Evolutionary conservation across 2,888 invertebrate species (phyloP).

Genomic region (Andrena dorsata): DNA sequence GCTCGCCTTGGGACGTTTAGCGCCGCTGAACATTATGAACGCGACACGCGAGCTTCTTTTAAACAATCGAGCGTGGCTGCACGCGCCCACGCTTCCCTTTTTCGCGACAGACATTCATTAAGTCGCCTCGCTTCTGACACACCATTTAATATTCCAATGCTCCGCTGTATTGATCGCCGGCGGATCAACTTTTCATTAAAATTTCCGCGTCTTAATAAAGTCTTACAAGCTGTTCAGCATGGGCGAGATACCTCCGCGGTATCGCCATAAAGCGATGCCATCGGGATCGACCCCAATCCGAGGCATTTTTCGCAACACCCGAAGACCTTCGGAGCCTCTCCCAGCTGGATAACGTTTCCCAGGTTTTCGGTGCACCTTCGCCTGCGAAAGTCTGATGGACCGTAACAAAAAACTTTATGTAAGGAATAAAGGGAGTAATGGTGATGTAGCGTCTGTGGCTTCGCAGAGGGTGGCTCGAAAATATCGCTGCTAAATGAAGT

Average conservation of each 20-base stretch:
- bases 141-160: background rate
- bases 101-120: background rate
- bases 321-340: no score
- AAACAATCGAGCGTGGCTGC: background rate
- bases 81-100: background rate
- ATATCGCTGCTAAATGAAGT: no score
- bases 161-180: background rate
- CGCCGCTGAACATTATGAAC: background rate
- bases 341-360: no score
- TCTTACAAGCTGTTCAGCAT: background rate
- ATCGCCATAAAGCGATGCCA: background rate
- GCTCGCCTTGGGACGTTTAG: conserved; percentile 3
- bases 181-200: no score
- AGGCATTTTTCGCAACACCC: background rate
- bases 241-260: background rate
- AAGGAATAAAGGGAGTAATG: no score
- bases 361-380: no score
- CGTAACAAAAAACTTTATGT: background rate
- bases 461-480: no score
- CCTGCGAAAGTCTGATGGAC: no score
- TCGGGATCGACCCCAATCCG: background rate
- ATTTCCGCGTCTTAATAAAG: no score
- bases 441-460: no score
- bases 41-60: background rate
- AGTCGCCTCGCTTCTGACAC: background rate